Conservation (phyloP, 2,888 invertebrate species). For the Dasypogon diadema region DNA sequence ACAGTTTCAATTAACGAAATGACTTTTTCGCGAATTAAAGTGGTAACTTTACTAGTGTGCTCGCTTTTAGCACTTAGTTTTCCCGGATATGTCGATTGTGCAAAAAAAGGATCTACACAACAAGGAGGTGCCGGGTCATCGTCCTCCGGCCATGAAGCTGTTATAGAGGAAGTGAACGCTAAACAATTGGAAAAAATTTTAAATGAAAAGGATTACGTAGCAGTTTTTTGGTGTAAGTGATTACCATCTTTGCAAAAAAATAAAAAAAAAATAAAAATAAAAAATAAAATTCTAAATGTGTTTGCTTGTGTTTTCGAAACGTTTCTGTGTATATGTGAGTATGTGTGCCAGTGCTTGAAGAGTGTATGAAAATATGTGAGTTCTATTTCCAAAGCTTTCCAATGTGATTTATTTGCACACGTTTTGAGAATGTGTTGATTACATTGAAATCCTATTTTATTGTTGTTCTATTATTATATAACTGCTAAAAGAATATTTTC, state of each 20-base stretch:
- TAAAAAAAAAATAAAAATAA: constrained; percentile 6
- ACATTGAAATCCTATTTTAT: constrained; percentile 42
- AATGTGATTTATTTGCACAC: constrained; percentile 55
- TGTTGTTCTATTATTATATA: constrained; percentile 51
- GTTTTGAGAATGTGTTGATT: constrained; percentile 41
- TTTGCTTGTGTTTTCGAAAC: not conserved
- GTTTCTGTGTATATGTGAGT: constrained; percentile 27
- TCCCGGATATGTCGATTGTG: constrained; percentile 69
- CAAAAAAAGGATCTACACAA: constrained; percentile 62
- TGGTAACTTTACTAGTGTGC: constrained; percentile 67
- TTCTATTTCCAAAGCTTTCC: constrained; percentile 55
- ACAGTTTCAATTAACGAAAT: constrained; percentile 61
- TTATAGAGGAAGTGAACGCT: constrained; percentile 93
- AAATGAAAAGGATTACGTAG: constrained; percentile 92
- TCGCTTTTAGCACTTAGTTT: constrained; percentile 67
- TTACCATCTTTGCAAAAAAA: constrained; percentile 2
- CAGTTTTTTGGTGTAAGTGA: constrained; percentile 96
- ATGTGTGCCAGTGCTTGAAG: constrained; percentile 28
- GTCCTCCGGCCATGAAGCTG: constrained; percentile 73
- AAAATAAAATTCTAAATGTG: not conserved
- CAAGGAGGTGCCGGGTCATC: constrained; percentile 56
- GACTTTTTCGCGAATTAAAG: constrained; percentile 69
- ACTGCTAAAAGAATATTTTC: constrained; percentile 36
- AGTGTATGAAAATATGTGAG: constrained; percentile 44
- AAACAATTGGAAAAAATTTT: constrained; percentile 91